phyloP scores from a whole-genome alignment of 23 tunicate genomes.

The Pegea sp. region DNA sequence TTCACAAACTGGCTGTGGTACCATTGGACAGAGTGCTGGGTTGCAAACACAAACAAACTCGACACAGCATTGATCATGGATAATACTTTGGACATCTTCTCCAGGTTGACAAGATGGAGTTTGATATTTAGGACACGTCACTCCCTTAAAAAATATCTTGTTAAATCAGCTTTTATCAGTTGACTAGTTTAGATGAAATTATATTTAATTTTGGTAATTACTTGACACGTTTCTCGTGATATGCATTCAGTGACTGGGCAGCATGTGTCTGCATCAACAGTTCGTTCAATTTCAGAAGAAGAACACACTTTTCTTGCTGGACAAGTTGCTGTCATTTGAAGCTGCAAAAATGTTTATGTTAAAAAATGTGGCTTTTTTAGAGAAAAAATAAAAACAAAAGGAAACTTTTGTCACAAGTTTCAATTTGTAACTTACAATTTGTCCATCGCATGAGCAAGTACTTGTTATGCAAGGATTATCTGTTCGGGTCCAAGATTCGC shows the following conservation, averaged over 20 bases:
- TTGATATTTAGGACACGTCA: slow-evolving; percentile 36
- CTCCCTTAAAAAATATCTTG: slow-evolving; percentile 21
- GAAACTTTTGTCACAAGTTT: too few species aligned
- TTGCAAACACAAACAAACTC: slow-evolving; percentile 73
- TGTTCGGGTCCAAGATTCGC: slow-evolving; percentile 43
- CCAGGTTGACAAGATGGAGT: slow-evolving; percentile 36
- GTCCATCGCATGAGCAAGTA: slow-evolving; percentile 45
- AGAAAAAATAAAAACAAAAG: not conserved
- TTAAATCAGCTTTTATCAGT: not conserved
- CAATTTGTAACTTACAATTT: slow-evolving; percentile 22
- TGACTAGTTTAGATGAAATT: not conserved
- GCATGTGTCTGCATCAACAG: slow-evolving; percentile 20
- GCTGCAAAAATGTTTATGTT: slow-evolving; percentile 7
- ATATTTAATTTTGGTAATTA: slow-evolving; percentile 1
- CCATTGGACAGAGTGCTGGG: slow-evolving; percentile 20
- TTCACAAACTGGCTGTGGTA: slow-evolving; percentile 19
- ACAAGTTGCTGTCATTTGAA: slow-evolving; percentile 33
- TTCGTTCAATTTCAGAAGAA: slow-evolving; percentile 18
- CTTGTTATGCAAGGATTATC: slow-evolving; percentile 50
- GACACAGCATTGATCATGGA: slow-evolving; percentile 84
- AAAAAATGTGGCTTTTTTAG: not conserved
- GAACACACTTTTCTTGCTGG: slow-evolving; percentile 14
- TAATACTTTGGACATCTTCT: slow-evolving; percentile 52
- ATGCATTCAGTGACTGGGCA: slow-evolving; percentile 75
- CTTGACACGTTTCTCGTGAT: slow-evolving; percentile 51